These are phyloP conservation scores for Griposia aprilina DNA, from an alignment of 2,888 invertebrate species.

Conservation along the genomic window DNA sequence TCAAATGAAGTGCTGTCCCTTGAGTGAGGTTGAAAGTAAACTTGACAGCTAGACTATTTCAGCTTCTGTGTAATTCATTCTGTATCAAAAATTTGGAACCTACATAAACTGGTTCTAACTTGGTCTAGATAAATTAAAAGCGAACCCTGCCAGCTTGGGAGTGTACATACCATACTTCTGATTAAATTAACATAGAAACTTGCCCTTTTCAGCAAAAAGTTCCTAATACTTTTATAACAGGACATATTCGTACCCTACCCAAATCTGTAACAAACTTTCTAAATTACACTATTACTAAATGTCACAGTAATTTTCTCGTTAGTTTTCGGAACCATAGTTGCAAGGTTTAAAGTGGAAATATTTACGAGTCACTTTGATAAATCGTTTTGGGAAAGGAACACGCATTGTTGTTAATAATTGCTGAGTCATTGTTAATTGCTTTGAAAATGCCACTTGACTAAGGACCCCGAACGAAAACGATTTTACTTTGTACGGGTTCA, in stretches of 20 bases:
- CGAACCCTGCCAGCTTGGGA: not conserved
- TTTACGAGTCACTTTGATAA: conserved; percentile 16
- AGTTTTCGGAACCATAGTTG: not conserved
- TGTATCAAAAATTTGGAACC: not conserved
- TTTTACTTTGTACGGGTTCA: not conserved
- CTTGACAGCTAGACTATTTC: not conserved
- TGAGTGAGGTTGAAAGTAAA: not conserved
- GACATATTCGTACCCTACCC: not conserved
- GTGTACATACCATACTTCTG: not conserved
- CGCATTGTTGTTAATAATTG: conserved; percentile 15
- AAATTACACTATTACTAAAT: conserved; percentile 2
- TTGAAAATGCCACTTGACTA: conserved; percentile 11
- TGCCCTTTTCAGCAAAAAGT: not conserved
- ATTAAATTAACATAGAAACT: not conserved
- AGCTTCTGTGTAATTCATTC: not conserved
- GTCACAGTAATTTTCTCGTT: conserved; percentile 22
- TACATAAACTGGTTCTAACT: not conserved
- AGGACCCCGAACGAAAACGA: not conserved
- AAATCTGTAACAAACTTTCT: conserved; percentile 16
- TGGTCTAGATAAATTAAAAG: not conserved
- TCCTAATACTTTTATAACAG: not conserved
- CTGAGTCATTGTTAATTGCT: conserved; percentile 20
- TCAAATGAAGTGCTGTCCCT: not conserved
- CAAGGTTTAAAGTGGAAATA: conserved; percentile 16
- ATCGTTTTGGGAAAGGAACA: conserved; percentile 24